These are phyloP conservation scores for Caenorhabditis virilis DNA, from an alignment of 2,888 invertebrate species.

Conservation along the genomic window DNA sequence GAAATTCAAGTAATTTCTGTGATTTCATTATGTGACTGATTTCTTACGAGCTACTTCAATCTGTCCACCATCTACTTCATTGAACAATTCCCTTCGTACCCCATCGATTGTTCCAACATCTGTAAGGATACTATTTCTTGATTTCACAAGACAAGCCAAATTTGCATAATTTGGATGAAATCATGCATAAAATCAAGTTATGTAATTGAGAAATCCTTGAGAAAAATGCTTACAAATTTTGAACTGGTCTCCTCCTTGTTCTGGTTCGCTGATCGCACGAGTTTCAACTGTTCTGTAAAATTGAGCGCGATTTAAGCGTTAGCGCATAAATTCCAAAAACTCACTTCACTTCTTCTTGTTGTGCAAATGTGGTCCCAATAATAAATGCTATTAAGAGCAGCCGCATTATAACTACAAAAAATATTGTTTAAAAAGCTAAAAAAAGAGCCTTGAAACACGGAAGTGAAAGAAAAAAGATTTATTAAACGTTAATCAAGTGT, in stretches of 20 bases:
- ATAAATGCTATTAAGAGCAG: background rate
- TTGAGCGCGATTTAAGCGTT: background rate
- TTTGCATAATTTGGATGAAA: too few relatives aligned
- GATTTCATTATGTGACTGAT: background rate
- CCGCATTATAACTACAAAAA: background rate
- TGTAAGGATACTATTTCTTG: too few relatives aligned
- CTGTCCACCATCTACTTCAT: slow-evolving; percentile 56
- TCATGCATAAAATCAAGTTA: too few relatives aligned
- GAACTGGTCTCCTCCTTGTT: slow-evolving; percentile 33
- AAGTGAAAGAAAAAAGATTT: background rate
- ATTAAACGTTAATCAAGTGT: background rate
- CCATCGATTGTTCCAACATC: slow-evolving; percentile 59
- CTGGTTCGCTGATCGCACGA: slow-evolving; percentile 29
- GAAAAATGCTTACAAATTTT: slow-evolving; percentile 41
- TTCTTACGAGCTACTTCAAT: slow-evolving; percentile 31
- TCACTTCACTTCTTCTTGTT: slow-evolving; percentile 18
- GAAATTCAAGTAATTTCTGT: slow-evolving; percentile 3
- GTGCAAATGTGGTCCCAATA: slow-evolving; percentile 4
- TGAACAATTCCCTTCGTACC: slow-evolving; percentile 52
- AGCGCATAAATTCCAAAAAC: background rate
- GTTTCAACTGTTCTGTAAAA: slow-evolving; percentile 17
- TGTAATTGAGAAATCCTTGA: too few relatives aligned
- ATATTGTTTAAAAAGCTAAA: background rate
- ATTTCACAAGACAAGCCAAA: too few relatives aligned
- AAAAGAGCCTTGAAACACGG: background rate